Percentiles rank a stretch among this genome's conserved stretches.
These are phyloP conservation scores for Dromaius novaehollandiae DNA, from an alignment of 2,113 vertebrate genomes.

Conservation along the genomic window DNA sequence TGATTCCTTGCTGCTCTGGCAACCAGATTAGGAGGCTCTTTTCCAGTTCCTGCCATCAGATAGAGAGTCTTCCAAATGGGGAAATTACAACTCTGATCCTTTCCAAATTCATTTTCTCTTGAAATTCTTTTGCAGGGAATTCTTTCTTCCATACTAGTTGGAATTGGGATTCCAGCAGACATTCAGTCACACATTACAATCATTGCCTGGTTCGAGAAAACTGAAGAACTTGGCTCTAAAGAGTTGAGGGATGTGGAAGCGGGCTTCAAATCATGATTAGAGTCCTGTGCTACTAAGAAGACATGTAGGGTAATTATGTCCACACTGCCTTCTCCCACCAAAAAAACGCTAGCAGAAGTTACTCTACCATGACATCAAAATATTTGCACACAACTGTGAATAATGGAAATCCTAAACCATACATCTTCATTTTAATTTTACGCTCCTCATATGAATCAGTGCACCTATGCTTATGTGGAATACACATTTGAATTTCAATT, in stretches of 20 bases:
- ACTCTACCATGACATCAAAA: background rate
- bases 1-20: no score
- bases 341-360: background rate
- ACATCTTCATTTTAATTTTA: background rate
- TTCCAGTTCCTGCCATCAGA: background rate
- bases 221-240: background rate
- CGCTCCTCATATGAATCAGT: background rate
- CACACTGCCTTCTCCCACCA: background rate
- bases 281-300: background rate
- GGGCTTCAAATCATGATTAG: background rate
- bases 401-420: background rate
- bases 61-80: background rate
- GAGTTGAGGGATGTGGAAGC: background rate
- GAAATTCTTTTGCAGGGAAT: background rate
- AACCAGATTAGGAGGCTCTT: background rate
- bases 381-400: background rate
- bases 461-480: background rate
- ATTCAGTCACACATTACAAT: background rate
- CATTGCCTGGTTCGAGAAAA: background rate
- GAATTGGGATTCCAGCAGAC: background rate
- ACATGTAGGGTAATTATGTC: background rate
- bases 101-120: background rate
- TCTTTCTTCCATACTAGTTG: background rate
- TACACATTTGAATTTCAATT: background rate
- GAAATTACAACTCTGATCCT: background rate